Conservation (phyloP, 2,113 vertebrate genomes). For the Thalassarche chlororhynchos region DNA sequence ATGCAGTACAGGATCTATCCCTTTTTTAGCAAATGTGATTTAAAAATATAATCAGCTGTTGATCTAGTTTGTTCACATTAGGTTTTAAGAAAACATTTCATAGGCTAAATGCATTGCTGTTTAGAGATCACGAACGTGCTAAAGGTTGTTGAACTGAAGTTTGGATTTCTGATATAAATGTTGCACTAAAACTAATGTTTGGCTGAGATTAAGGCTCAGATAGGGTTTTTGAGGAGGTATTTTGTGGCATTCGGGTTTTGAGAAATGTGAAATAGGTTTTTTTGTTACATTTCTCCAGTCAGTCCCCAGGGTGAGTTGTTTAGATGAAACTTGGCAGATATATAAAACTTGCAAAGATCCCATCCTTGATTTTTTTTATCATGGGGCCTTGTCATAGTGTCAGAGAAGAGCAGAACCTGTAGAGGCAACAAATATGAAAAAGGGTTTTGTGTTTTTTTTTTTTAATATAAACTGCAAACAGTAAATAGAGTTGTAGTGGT, state of each 20-base stretch:
- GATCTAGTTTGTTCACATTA: neutral
- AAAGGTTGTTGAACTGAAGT: neutral
- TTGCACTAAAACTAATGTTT: neutral
- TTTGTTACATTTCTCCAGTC: neutral
- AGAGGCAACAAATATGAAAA: neutral
- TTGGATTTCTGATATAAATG: neutral
- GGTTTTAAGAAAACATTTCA: neutral
- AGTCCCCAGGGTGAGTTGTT: neutral
- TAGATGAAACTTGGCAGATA: neutral
- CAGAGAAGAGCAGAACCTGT: neutral
- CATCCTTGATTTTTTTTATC: neutral
- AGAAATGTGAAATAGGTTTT: neutral
- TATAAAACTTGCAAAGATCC: neutral
- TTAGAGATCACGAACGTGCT: accelerated
- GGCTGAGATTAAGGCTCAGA: neutral
- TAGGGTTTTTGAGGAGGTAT: neutral
- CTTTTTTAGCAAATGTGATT: neutral
- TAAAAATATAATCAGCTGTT: neutral
- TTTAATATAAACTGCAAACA: neutral
- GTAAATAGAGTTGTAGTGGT: no score
- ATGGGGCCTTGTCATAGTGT: neutral
- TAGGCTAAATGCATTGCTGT: neutral
- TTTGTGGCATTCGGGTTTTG: neutral
- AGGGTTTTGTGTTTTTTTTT: neutral
- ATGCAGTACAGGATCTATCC: neutral